Conservation (phyloP, 2,113 vertebrate species). For the Stigmatopora argus region DNA sequence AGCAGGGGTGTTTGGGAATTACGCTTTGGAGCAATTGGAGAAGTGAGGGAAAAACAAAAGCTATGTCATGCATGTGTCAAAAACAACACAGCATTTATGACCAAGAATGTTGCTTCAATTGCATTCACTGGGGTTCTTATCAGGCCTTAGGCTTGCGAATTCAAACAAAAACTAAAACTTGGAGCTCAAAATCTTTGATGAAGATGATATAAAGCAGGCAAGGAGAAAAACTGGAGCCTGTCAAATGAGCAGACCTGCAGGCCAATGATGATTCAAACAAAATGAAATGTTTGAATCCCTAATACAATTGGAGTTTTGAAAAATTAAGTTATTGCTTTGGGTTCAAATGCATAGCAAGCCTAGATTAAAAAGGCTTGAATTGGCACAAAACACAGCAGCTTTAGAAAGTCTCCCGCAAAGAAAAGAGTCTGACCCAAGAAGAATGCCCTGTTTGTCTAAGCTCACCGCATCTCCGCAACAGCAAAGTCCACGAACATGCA, state of each 20-base stretch:
- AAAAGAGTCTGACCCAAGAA: constrained; percentile 42
- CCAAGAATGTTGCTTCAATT: neutral
- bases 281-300: constrained; percentile 18
- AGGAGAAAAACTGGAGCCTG: neutral
- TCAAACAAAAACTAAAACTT: neutral
- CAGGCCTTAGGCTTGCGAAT: neutral
- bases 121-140: neutral
- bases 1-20: constrained; percentile 13
- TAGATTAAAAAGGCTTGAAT: constrained; percentile 33
- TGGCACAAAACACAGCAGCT: constrained; percentile 26
- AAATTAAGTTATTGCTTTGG: constrained; percentile 27
- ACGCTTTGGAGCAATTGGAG: constrained; percentile 23
- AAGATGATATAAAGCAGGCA: neutral
- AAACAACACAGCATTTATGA: neutral
- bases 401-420: constrained; percentile 42
- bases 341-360: constrained; percentile 11
- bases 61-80: constrained; percentile 37
- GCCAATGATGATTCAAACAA: neutral
- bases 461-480: constrained; percentile 55
- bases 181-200: neutral
- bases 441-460: constrained; percentile 55
- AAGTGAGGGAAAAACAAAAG: constrained; percentile 8
- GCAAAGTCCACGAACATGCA: constrained; percentile 63
- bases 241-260: neutral
- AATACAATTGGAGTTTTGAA: constrained; percentile 20